Percentiles rank a stretch among this genome's conserved stretches.
These are phyloP conservation scores for Thunnus maccoyii DNA, from an alignment of 2,113 vertebrate genomes.

Conservation along the genomic window DNA sequence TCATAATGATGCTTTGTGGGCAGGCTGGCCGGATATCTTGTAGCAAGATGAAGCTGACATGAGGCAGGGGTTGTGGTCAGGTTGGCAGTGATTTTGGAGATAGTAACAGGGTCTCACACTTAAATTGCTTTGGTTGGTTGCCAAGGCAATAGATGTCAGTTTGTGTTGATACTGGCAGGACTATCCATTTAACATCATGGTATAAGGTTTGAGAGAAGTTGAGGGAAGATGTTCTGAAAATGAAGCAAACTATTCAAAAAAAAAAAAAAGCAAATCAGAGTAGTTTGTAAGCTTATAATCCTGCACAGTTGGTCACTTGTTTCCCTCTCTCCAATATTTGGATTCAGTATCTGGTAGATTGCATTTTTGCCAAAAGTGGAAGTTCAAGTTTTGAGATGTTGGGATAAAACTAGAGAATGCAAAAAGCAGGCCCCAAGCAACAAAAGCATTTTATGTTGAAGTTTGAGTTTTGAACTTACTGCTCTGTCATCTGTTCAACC, in stretches of 20 bases:
- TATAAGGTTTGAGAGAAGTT: no score
- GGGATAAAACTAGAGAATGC: not conserved
- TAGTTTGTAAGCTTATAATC: no score
- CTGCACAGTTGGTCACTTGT: not conserved
- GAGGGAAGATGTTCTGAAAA: no score
- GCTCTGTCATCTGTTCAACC: slow-evolving; percentile 8
- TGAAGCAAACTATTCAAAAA: no score
- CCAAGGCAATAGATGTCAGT: not conserved
- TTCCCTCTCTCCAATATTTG: not conserved
- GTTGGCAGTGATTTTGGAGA: not conserved
- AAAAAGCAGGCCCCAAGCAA: slow-evolving; percentile 10
- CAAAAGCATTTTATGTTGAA: slow-evolving; percentile 1
- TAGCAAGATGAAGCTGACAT: not conserved
- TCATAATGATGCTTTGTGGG: not conserved
- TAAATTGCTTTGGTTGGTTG: not conserved
- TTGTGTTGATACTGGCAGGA: no score
- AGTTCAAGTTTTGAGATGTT: not conserved
- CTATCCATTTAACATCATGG: no score
- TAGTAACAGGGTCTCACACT: not conserved
- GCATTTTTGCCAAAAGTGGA: not conserved
- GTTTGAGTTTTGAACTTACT: not conserved
- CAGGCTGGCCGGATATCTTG: not conserved
- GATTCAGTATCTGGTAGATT: not conserved
- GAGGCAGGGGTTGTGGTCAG: not conserved
- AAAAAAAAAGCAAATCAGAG: no score